phyloP scores from a whole-genome alignment of 2,113 vertebrate species.

The Callospermophilus lateralis region DNA sequence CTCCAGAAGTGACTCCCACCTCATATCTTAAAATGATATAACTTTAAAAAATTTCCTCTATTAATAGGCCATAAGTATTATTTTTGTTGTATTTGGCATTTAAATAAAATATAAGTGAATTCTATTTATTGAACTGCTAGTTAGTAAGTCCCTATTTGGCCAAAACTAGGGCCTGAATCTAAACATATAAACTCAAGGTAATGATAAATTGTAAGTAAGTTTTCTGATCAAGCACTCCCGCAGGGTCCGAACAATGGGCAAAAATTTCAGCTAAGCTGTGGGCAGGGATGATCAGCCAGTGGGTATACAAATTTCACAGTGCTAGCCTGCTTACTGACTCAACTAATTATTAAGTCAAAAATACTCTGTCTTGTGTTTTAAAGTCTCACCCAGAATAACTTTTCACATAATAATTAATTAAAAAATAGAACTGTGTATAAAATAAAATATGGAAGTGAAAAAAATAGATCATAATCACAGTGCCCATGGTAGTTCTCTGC shows the following conservation, averaged over 20 bases:
- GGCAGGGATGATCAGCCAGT: constrained; percentile 73
- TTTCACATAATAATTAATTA: constrained; percentile 76
- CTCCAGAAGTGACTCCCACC: background rate
- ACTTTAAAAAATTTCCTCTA: constrained; percentile 29
- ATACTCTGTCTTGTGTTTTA: constrained; percentile 69
- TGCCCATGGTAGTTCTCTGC: constrained; percentile 18
- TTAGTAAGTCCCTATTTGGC: constrained; percentile 56
- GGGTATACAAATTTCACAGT: constrained; percentile 60
- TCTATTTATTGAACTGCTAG: constrained; percentile 56
- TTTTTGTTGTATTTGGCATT: constrained; percentile 35
- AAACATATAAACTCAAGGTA: constrained; percentile 54
- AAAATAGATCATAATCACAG: constrained; percentile 70
- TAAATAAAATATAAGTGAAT: constrained; percentile 63
- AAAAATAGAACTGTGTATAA: constrained; percentile 77
- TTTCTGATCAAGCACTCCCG: constrained; percentile 55
- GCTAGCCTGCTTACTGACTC: constrained; percentile 75
- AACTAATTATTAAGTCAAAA: constrained; percentile 84
- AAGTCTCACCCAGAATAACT: constrained; percentile 77
- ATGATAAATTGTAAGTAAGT: constrained; percentile 54
- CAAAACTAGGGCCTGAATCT: constrained; percentile 60
- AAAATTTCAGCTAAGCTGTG: constrained; percentile 62
- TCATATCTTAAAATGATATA: constrained; percentile 14
- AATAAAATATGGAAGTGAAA: constrained; percentile 65
- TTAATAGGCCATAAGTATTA: constrained; percentile 51
- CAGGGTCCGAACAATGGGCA: constrained; percentile 60